These are phyloP conservation scores for Drosophila algonquin DNA, from an alignment of 2,888 invertebrate species.

Conservation along the genomic window DNA sequence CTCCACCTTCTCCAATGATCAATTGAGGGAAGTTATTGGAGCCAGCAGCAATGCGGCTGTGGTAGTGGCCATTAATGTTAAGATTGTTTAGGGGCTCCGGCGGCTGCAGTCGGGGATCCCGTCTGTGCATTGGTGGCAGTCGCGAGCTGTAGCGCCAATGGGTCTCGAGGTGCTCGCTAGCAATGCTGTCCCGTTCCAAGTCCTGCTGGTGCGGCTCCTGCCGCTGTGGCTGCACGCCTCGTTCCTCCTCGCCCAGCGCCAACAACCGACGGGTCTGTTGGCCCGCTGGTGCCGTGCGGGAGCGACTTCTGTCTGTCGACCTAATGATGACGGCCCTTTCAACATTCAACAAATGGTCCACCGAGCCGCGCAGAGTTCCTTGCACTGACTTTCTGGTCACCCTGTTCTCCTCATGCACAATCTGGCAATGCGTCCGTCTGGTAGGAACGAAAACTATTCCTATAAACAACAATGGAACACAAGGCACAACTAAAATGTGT, in stretches of 20 bases:
- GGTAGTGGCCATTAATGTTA: constrained; percentile 36
- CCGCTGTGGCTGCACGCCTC: constrained; percentile 18
- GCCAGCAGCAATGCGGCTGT: constrained; percentile 53
- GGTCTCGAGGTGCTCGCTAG: constrained; percentile 3
- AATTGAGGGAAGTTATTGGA: constrained; percentile 58
- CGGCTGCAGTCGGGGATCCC: constrained; percentile 34
- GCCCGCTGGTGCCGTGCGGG: constrained; percentile 51
- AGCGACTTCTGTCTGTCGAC: constrained; percentile 59
- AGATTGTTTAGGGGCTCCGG: constrained; percentile 52
- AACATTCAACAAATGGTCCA: constrained; percentile 55
- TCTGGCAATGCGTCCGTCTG: constrained; percentile 46
- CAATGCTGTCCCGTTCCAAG: constrained; percentile 10
- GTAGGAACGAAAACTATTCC: constrained; percentile 71
- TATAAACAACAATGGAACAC: constrained; percentile 62
- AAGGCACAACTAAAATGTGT: constrained; percentile 70
- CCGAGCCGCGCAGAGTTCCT: constrained; percentile 37
- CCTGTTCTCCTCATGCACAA: constrained; percentile 45
- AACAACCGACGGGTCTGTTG: constrained; percentile 36
- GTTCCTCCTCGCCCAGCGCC: constrained; percentile 27
- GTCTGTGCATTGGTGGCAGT: constrained; percentile 32
- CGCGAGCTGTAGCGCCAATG: background rate
- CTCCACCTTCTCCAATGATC: constrained; percentile 1
- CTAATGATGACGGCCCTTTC: constrained; percentile 50
- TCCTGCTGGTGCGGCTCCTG: constrained; percentile 6
- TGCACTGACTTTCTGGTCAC: constrained; percentile 20